Conservation (phyloP, 2,888 invertebrate genomes). For the Bunonema sp. region DNA sequence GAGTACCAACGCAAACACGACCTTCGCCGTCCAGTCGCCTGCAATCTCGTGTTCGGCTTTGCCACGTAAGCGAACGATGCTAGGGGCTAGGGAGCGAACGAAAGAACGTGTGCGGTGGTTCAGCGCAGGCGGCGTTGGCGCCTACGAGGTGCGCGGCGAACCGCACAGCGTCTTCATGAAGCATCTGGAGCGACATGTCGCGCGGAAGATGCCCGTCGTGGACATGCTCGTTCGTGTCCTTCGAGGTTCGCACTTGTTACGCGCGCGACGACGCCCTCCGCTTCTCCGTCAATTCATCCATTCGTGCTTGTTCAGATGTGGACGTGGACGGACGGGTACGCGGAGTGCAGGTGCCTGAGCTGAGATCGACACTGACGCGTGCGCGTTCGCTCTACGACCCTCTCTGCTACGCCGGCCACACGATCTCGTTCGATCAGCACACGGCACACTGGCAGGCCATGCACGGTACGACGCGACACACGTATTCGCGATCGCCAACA, state of each 20-base stretch:
- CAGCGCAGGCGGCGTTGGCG: constrained; percentile 41
- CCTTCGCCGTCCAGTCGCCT: no score
- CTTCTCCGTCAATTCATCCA: background rate
- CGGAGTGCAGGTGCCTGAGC: constrained; percentile 45
- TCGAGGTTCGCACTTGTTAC: constrained; percentile 15
- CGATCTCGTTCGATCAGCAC: constrained; percentile 35
- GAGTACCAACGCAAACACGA: no score
- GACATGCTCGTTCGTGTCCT: constrained; percentile 38
- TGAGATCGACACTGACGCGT: constrained; percentile 43
- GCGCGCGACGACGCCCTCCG: background rate
- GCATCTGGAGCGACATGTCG: constrained; percentile 37
- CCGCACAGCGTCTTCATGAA: constrained; percentile 44
- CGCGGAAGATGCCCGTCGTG: constrained; percentile 18
- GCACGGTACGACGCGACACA: constrained; percentile 31
- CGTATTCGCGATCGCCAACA: no score
- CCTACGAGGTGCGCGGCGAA: constrained; percentile 43
- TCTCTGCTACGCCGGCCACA: constrained; percentile 39
- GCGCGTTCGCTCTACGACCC: constrained; percentile 44
- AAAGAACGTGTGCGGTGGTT: no score
- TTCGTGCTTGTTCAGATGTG: constrained; percentile 30
- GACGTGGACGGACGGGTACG: constrained; percentile 36
- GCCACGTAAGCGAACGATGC: constrained; percentile 27
- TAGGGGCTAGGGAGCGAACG: no score
- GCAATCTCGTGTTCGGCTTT: constrained; percentile 42
- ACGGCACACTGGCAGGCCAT: constrained; percentile 38